A percentile compares a stretch with the other conserved stretches of the same genome.
Evolutionary conservation across 2,888 invertebrate genomes (phyloP).

Genomic region (Pogonocherus hispidulus): DNA sequence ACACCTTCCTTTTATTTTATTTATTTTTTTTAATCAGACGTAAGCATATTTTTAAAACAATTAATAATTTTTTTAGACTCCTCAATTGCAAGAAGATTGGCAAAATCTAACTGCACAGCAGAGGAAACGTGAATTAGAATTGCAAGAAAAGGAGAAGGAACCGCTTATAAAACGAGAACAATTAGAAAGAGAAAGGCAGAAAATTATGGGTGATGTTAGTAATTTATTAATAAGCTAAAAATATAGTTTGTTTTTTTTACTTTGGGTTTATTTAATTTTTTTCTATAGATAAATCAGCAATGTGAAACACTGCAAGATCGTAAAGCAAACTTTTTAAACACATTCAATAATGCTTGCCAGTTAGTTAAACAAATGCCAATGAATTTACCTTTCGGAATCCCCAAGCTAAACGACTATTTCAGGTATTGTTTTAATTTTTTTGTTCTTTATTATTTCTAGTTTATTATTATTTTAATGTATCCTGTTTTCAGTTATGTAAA

Average conservation of each 20-base stretch:
- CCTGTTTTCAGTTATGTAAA: too few relatives aligned
- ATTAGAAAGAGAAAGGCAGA: constrained; percentile 71
- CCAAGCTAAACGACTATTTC: constrained; percentile 61
- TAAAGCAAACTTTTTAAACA: constrained; percentile 59
- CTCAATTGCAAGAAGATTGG: constrained; percentile 69
- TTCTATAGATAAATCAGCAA: constrained; percentile 77
- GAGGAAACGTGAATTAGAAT: constrained; percentile 71
- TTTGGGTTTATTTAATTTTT: constrained; percentile 58
- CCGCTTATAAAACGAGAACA: constrained; percentile 69
- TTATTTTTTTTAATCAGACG: too few relatives aligned
- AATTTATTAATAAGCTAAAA: constrained; percentile 40
- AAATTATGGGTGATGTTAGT: constrained; percentile 70
- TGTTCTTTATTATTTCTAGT: too few relatives aligned
- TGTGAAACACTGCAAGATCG: constrained; percentile 73
- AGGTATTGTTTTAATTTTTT: constrained; percentile 59
- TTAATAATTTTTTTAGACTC: constrained; percentile 63
- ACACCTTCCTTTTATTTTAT: too few relatives aligned
- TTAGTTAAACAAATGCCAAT: constrained; percentile 62
- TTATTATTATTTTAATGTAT: too few relatives aligned
- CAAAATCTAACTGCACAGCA: constrained; percentile 69
- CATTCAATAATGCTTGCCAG: constrained; percentile 61
- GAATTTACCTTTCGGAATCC: constrained; percentile 63
- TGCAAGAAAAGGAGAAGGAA: constrained; percentile 74
- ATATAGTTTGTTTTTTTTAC: constrained; percentile 53
- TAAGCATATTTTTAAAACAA: too few relatives aligned